Evolutionary conservation across 2,888 invertebrate species (phyloP).

Genomic region (Odontocerum albicorne): DNA sequence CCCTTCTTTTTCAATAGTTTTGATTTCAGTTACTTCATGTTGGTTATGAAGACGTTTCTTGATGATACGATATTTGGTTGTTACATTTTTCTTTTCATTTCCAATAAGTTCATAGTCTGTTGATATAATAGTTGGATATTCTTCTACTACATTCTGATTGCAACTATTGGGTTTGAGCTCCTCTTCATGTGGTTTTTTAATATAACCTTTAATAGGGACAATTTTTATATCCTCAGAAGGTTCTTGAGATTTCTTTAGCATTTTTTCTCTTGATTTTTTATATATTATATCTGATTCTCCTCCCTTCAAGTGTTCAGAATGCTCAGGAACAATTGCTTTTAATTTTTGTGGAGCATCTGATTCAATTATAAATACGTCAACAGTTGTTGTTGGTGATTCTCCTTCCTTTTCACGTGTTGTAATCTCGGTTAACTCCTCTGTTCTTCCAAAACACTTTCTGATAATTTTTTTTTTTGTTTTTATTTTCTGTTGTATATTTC

Average conservation of each 20-base stretch:
- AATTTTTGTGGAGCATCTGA: constrained; percentile 27
- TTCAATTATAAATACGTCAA: constrained; percentile 35
- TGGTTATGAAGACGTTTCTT: constrained; percentile 38
- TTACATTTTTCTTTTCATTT: constrained; percentile 31
- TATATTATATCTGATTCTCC: no score
- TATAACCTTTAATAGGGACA: no score
- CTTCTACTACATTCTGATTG: no score
- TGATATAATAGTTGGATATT: constrained; percentile 38
- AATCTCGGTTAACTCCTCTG: constrained; percentile 40
- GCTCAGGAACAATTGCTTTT: no score
- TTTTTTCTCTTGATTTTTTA: no score
- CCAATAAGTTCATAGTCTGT: constrained; percentile 36
- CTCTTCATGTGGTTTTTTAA: no score
- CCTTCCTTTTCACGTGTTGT: constrained; percentile 46
- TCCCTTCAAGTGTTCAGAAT: no score
- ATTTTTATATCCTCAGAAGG: no score
- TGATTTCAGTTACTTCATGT: constrained; percentile 47
- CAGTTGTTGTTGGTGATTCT: constrained; percentile 39
- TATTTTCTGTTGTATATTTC: constrained; percentile 24
- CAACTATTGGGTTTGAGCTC: no score
- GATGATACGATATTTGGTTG: constrained; percentile 38
- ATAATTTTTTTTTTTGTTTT: constrained; percentile 36
- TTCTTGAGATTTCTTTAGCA: no score
- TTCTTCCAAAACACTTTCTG: constrained; percentile 40
- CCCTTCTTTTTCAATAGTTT: not conserved